Conservation (phyloP, 2,113 vertebrate species). For the Tympanuchus pallidicinctus region DNA sequence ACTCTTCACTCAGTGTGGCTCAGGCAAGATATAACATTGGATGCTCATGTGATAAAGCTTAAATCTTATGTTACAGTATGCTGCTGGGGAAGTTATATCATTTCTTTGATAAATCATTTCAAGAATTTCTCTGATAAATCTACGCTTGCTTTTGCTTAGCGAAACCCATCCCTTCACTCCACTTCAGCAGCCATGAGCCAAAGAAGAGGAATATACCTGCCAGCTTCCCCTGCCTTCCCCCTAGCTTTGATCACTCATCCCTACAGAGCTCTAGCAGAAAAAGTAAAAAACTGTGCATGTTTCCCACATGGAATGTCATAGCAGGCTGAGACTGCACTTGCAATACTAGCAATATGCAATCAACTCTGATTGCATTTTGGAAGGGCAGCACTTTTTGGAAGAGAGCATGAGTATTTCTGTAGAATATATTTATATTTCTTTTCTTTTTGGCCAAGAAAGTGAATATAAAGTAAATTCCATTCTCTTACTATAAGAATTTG, state of each 20-base stretch:
- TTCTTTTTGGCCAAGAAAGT: neutral
- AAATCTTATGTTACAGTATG: fast-evolving
- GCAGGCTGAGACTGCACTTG: neutral
- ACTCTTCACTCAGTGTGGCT: too few relatives aligned
- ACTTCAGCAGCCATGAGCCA: neutral
- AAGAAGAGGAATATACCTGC: neutral
- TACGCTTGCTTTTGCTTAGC: neutral
- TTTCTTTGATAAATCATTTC: neutral
- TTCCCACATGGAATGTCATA: neutral
- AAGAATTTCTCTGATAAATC: neutral
- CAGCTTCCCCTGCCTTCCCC: neutral
- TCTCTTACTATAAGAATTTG: neutral
- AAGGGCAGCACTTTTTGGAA: neutral
- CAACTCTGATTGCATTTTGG: neutral
- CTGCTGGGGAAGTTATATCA: neutral
- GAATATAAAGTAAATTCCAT: neutral
- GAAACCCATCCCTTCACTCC: neutral
- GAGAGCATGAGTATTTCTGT: neutral
- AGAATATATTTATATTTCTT: neutral
- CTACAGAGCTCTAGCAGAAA: neutral
- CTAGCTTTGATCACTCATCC: neutral
- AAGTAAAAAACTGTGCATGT: neutral
- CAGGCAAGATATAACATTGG: too few relatives aligned
- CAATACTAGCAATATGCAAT: neutral
- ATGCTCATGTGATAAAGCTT: neutral